A percentile compares a stretch with the other conserved stretches of the same genome.
phyloP scores from a whole-genome alignment of 2,797 vertebrate species.

The Anniella stebbinsi region DNA sequence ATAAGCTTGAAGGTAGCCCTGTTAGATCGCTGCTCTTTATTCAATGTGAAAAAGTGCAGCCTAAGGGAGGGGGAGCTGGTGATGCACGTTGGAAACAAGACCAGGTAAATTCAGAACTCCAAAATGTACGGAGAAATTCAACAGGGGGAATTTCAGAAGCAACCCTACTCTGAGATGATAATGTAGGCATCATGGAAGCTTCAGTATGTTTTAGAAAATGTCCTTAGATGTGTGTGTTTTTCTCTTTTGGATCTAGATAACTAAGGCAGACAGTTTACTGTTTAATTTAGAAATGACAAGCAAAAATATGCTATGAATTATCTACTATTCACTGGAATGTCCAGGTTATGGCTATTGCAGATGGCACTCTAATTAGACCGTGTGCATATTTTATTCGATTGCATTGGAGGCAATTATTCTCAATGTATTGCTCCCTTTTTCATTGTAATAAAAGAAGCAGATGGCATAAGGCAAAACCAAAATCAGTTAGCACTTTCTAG shows the following conservation, averaged over 20 bases:
- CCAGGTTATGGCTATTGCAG: slow-evolving; percentile 19
- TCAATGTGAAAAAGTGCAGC: neutral
- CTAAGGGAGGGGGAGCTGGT: neutral
- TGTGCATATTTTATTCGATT: slow-evolving; percentile 38
- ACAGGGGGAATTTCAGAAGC: neutral
- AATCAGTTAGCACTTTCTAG: slow-evolving; percentile 18
- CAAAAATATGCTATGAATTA: slow-evolving; percentile 20
- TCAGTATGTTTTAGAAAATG: neutral
- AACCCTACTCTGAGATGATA: neutral
- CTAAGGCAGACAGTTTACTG: neutral
- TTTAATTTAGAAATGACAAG: neutral
- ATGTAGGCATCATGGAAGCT: neutral
- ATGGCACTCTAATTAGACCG: slow-evolving; percentile 34
- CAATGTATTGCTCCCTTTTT: slow-evolving; percentile 20
- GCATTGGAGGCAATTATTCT: slow-evolving; percentile 29
- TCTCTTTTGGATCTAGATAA: neutral
- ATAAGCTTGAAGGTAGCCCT: neutral
- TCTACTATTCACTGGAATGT: slow-evolving; percentile 17
- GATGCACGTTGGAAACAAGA: neutral
- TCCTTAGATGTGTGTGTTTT: neutral
- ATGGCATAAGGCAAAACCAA: slow-evolving; percentile 36
- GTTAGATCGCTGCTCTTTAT: too few relatives aligned
- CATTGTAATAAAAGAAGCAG: slow-evolving; percentile 41
- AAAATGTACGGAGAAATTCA: neutral
- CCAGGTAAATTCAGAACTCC: neutral